Conservation (phyloP, 2,797 vertebrate species). For the Calcarius lapponicus region DNA sequence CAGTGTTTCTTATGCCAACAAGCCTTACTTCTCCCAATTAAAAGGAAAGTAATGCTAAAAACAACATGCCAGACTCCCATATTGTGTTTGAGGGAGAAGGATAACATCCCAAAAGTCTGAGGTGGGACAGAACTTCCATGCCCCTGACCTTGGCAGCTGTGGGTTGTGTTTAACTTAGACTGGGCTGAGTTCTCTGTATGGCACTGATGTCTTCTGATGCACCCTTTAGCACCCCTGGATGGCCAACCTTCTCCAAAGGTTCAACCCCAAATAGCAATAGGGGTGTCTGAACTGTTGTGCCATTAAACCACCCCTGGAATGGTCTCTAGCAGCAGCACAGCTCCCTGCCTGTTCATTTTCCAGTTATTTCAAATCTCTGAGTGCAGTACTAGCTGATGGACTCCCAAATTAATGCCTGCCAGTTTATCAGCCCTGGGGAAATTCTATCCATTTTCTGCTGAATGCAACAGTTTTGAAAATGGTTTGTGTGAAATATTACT, state of each 20-base stretch:
- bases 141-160: accelerated
- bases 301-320: background rate
- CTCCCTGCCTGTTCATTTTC: background rate
- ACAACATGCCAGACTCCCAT: background rate
- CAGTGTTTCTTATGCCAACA: slow-evolving; percentile 8
- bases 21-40: background rate
- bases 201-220: background rate
- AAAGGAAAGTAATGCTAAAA: background rate
- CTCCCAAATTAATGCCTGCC: background rate
- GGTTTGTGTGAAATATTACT: background rate
- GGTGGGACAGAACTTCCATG: background rate
- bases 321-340: background rate
- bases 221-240: background rate
- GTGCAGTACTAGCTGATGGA: background rate
- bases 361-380: background rate
- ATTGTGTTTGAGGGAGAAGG: background rate
- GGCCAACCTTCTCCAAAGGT: no score
- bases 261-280: no score
- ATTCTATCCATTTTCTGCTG: background rate
- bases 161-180: background rate
- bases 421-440: background rate
- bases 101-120: background rate
- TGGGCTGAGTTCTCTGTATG: background rate
- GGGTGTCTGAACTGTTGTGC: background rate
- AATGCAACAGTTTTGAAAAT: background rate